A percentile compares a stretch with the other conserved stretches of the same genome.
These are phyloP conservation scores for Ophioderma brevispina DNA, from an alignment of 35 echinoderm and acorn worm genomes.

Conservation along the genomic window DNA sequence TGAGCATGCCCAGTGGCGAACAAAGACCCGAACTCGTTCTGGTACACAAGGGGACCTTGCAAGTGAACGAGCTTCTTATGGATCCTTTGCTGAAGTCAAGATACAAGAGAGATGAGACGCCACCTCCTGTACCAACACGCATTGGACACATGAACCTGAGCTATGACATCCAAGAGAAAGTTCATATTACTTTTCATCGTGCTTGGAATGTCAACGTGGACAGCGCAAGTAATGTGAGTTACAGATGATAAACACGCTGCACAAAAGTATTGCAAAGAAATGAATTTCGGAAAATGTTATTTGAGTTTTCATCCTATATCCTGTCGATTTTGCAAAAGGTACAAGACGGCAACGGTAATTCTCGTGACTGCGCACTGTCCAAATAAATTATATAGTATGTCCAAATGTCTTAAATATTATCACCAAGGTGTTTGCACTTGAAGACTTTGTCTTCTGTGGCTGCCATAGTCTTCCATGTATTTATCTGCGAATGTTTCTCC, in stretches of 20 bases:
- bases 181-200: constrained; percentile 62
- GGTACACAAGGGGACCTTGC: constrained; percentile 63
- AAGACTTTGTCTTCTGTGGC: too few species aligned
- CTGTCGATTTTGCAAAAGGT: too few species aligned
- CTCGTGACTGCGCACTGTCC: too few species aligned
- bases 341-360: too few species aligned
- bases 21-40: constrained; percentile 76
- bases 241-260: neutral
- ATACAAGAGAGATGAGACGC: constrained; percentile 52
- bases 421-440: too few species aligned
- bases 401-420: too few species aligned
- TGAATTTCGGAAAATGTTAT: too few species aligned
- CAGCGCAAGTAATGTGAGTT: constrained; percentile 52
- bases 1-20: constrained; percentile 26
- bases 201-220: constrained; percentile 80
- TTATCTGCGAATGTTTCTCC: too few species aligned
- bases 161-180: constrained; percentile 77
- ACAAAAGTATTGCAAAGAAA: neutral
- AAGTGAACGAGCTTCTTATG: constrained; percentile 82
- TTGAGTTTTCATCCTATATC: too few species aligned
- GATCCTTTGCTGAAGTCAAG: constrained; percentile 74
- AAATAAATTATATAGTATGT: too few species aligned
- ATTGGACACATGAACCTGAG: constrained; percentile 44
- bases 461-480: too few species aligned
- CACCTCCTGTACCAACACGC: constrained; percentile 78